These are phyloP conservation scores for Drosophila fuyamai DNA, from an alignment of 1,140 invertebrate genomes.

Conservation along the genomic window DNA sequence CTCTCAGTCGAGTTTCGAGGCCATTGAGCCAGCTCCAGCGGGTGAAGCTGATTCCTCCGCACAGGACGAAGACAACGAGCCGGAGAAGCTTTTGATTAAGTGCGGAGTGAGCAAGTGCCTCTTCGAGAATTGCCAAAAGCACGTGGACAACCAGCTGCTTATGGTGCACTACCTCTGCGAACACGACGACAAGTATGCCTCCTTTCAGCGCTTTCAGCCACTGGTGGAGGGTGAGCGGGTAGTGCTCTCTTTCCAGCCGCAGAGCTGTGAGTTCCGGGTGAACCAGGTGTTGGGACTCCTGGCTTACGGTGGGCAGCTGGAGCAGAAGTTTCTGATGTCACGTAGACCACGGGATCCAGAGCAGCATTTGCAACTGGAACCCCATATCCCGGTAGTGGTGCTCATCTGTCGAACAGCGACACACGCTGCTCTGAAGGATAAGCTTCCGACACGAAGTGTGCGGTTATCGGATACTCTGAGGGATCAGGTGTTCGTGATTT, in stretches of 20 bases:
- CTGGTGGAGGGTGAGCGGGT: conserved; percentile 29
- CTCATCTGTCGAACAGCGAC: conserved; percentile 49
- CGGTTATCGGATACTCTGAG: background rate
- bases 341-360: background rate
- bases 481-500: conserved; percentile 52
- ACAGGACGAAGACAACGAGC: background rate
- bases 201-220: conserved; percentile 16
- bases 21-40: conserved; percentile 28
- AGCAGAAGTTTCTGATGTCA: background rate
- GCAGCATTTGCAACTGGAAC: conserved; percentile 21
- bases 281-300: conserved; percentile 59
- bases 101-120: conserved; percentile 38
- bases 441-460: no score
- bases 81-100: conserved; percentile 18
- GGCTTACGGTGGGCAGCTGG: conserved; percentile 21
- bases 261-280: conserved; percentile 9
- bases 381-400: conserved; percentile 53
- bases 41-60: no score
- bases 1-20: conserved; percentile 8
- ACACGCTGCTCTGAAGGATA: background rate
- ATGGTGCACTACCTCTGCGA: conserved; percentile 67
- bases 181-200: conserved; percentile 21
- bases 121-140: conserved; percentile 39
- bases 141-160: conserved; percentile 58
- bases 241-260: conserved; percentile 40